phyloP scores from a whole-genome alignment of 2,797 vertebrate species.

The Sparidentex hasta region DNA sequence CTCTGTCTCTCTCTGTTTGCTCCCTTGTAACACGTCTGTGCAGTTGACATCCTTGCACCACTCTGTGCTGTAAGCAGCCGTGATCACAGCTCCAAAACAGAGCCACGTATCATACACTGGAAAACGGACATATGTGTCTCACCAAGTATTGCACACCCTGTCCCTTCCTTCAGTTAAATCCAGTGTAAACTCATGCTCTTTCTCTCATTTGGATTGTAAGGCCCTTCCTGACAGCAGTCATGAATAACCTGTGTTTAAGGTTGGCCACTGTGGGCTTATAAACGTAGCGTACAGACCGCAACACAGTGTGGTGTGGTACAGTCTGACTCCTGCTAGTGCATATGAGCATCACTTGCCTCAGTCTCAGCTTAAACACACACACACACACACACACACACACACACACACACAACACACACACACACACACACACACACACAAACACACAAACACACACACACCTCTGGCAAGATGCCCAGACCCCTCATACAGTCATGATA shows the following conservation, averaged over 20 bases:
- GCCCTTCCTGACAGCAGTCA: conserved; percentile 44
- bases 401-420: not conserved
- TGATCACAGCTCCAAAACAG: conserved; percentile 14
- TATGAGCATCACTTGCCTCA: conserved; percentile 36
- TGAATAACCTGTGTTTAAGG: conserved; percentile 65
- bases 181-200: conserved; percentile 1
- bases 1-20: not conserved
- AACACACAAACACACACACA: not conserved
- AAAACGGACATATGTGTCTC: not conserved
- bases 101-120: not conserved
- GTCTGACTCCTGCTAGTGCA: conserved; percentile 19
- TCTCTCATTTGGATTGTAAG: conserved; percentile 15
- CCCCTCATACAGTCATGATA: not conserved
- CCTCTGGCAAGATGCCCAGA: conserved; percentile 1
- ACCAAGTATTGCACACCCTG: conserved; percentile 1
- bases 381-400: not conserved
- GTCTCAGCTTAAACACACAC: not conserved
- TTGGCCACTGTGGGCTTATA: conserved; percentile 57
- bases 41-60: not conserved
- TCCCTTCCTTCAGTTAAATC: conserved; percentile 17
- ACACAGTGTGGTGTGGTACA: conserved; percentile 20
- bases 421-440: not conserved
- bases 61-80: conserved; percentile 2
- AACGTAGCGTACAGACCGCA: conserved; percentile 60
- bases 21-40: not conserved